Evolutionary conservation across 2,113 vertebrate species (phyloP).

Genomic region (Phyllostomus discolor): DNA sequence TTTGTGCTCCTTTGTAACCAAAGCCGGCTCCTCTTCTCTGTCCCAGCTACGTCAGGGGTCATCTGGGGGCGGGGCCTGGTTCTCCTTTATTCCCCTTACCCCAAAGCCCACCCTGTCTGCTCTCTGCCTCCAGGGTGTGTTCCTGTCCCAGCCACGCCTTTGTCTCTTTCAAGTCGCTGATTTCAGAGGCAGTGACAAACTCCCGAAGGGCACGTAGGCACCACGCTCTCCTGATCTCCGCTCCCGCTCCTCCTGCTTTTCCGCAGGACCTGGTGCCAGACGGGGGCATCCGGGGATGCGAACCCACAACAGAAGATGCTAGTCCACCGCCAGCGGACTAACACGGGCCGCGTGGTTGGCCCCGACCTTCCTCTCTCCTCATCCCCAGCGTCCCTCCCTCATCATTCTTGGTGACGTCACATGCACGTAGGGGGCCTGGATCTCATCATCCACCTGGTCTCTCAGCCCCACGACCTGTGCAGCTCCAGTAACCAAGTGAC

Average conservation of each 20-base stretch:
- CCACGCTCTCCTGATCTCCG: not conserved
- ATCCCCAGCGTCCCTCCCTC: not conserved
- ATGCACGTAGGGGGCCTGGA: not conserved
- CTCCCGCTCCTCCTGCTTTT: not conserved
- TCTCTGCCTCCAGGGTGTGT: fast-evolving
- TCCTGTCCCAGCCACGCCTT: too few relatives aligned
- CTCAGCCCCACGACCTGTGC: not conserved
- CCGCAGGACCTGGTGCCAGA: not conserved
- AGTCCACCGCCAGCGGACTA: too few relatives aligned
- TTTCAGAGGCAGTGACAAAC: not conserved
- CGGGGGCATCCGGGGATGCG: not conserved
- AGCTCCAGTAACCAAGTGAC: not conserved
- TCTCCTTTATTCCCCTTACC: not conserved
- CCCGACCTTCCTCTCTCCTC: not conserved
- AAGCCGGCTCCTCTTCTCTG: not conserved
- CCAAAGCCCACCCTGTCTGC: not conserved
- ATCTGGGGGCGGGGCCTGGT: not conserved
- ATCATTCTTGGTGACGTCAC: fast-evolving
- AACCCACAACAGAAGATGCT: not conserved
- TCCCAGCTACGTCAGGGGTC: not conserved
- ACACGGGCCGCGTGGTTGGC: fast-evolving
- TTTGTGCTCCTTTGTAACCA: not conserved
- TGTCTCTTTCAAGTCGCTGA: not conserved
- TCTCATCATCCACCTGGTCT: not conserved
- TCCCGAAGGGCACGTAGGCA: not conserved